Evolutionary conservation across 2,113 vertebrate species (phyloP).

Genomic region (Neomonachus schauinslandi): DNA sequence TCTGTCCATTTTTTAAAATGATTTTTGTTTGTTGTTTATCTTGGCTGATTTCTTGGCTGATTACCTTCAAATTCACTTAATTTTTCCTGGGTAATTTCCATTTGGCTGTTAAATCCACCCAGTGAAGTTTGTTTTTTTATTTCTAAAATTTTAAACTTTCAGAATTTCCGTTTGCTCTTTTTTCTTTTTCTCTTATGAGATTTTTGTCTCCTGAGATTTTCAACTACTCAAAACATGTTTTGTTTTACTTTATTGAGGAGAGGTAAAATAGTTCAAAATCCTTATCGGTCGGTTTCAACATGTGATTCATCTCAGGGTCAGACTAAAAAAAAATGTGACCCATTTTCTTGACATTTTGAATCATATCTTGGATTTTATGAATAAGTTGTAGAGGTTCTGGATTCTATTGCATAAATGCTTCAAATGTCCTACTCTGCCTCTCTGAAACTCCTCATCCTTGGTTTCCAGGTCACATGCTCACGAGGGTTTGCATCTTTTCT

Average conservation of each 20-base stretch:
- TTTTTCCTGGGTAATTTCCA: neutral
- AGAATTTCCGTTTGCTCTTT: neutral
- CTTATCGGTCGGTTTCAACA: neutral
- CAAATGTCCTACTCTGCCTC: neutral
- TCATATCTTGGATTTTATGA: neutral
- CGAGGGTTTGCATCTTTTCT: neutral
- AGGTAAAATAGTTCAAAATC: neutral
- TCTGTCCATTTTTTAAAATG: neutral
- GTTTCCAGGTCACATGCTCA: neutral
- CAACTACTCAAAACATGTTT: neutral
- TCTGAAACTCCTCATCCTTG: neutral
- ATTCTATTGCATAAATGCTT: neutral
- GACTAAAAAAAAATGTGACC: neutral
- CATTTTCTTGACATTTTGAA: neutral
- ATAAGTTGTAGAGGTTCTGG: neutral
- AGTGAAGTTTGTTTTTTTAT: conserved; percentile 14
- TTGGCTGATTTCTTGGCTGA: neutral
- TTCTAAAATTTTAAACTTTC: conserved; percentile 17
- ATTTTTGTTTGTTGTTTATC: neutral
- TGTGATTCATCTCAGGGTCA: neutral
- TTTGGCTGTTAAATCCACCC: neutral
- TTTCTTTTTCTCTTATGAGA: neutral
- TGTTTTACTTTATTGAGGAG: neutral
- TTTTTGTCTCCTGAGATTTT: neutral
- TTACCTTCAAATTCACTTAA: neutral